Evolutionary conservation across 2,888 invertebrate genomes (phyloP).

Genomic region (Cryptocephalus moraei): DNA sequence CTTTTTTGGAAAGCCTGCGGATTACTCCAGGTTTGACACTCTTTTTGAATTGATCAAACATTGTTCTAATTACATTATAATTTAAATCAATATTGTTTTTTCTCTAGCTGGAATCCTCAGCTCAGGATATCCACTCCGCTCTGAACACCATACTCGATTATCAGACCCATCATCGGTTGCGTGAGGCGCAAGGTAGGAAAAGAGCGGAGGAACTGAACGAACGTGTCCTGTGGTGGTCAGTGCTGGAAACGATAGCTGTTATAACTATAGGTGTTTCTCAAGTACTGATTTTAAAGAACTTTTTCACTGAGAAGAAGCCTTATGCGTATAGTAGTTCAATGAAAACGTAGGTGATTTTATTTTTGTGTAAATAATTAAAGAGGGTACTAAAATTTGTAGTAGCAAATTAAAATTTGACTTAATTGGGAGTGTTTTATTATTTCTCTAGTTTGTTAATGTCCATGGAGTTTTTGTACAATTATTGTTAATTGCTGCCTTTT

Average conservation of each 20-base stretch:
- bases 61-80: no score
- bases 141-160: conserved; percentile 83
- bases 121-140: conserved; percentile 82
- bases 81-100: background rate
- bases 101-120: conserved; percentile 82
- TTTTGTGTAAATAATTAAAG: no score
- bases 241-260: conserved; percentile 78
- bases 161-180: conserved; percentile 92
- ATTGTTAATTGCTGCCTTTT: no score
- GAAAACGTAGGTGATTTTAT: no score
- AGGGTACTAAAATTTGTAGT: no score
- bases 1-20: no score
- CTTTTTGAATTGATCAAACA: no score
- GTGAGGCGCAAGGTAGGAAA: conserved; percentile 91
- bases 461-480: no score
- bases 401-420: no score
- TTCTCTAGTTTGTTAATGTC: no score
- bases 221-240: conserved; percentile 87
- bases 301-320: conserved; percentile 71
- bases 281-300: conserved; percentile 83
- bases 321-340: background rate
- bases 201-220: conserved; percentile 95
- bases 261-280: conserved; percentile 81
- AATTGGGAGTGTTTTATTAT: no score
- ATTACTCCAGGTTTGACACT: no score